phyloP scores from a whole-genome alignment of 2,888 invertebrate genomes.

The Aphidius colemani region DNA sequence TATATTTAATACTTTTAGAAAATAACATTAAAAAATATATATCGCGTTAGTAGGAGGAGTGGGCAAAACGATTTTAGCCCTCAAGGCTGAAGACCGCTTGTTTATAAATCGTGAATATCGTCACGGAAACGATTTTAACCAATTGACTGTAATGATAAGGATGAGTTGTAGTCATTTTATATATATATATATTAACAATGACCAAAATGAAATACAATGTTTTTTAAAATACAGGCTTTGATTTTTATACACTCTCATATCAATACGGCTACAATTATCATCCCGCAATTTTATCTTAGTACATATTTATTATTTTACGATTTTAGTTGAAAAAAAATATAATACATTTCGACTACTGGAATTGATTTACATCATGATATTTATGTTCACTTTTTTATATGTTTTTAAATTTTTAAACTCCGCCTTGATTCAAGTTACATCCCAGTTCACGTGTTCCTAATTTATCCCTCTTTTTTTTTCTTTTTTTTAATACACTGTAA shows the following conservation, averaged over 20 bases:
- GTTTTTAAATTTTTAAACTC: too few species aligned
- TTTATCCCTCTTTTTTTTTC: too few species aligned
- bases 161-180: conserved; percentile 22
- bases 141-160: conserved; percentile 45
- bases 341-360: too few species aligned
- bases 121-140: conserved; percentile 41
- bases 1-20: conserved; percentile 8
- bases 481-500: too few species aligned
- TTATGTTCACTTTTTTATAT: too few species aligned
- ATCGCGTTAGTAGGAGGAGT: background rate
- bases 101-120: conserved; percentile 24
- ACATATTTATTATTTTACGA: too few species aligned
- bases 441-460: too few species aligned
- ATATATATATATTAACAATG: conserved; percentile 12
- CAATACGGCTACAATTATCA: conserved; percentile 29
- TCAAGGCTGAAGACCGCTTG: conserved; percentile 22
- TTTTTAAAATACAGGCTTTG: conserved; percentile 19
- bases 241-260: conserved; percentile 21
- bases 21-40: background rate
- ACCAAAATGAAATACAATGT: conserved; percentile 33
- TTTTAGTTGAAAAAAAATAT: too few species aligned
- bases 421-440: too few species aligned
- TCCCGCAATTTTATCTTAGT: conserved; percentile 17
- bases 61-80: background rate
- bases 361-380: too few species aligned